Base-by-base conservation (phyloP, 2,888 invertebrate genomes). In the Dryadula phaetusa region DNA sequence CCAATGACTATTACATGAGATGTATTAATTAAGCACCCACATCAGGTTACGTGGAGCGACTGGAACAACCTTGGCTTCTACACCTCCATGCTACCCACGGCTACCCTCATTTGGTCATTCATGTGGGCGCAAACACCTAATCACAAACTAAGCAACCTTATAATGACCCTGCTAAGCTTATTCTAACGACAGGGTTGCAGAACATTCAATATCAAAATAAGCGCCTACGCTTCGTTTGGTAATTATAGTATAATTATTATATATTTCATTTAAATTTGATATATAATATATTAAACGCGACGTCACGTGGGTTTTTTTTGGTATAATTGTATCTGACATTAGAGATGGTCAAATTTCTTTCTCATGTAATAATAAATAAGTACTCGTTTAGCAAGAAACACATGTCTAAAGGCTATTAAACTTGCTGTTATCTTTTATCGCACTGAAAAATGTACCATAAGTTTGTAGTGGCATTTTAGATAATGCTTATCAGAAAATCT, bases 101-200 rank as follows among this genome's bases (percentile, higher is more conserved):
- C 84, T 88, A 92, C 92, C 91, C 91, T 87, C 90, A 90, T 92
- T 92, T 92, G 92, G 92, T 86, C 91, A 90, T 83, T 82, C 74
- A 79, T 80, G 92, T 92, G 85, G 92, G 92, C 85, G 86, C 83
- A 70, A 80, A 80, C 79, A 77, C 81, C 90, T 90, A 89, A 91
- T 88, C 86, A 77, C 81, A 78, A 81, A 77, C 88, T 87, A 86
- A 90, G 81, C 88, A 89, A 85, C 88, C 85, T 90, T 89, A 90
- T 89, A 87, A 87, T 85, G 85, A 85, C 83, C 85, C 78, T 72
- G 80, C 82, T 85, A 86, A 87, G 84, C 80, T 87, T 77, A 85
- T 79, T 87, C 87, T 88, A 80, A 83, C 77, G 77, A 76, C 80
- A 84, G 88, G 88, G 88, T 87, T 87, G 86, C 86, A 82, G 89